Conservation (phyloP, 2,113 vertebrate species). For the Pedetes capensis region DNA sequence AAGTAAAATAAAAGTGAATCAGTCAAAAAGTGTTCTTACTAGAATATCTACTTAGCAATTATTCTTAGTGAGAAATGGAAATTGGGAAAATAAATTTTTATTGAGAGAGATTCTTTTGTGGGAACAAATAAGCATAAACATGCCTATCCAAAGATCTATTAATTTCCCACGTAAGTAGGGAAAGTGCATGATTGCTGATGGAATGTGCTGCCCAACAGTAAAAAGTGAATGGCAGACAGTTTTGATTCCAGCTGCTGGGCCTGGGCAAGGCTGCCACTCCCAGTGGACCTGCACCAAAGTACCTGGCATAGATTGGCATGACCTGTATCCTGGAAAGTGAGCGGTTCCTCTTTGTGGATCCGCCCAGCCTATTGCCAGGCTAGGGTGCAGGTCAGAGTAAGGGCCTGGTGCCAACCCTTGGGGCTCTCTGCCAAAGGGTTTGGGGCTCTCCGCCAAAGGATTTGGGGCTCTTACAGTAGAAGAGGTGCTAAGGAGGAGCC, state of each 20-base stretch:
- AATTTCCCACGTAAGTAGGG: conserved; percentile 9
- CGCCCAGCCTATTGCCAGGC: neutral
- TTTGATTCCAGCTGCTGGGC: neutral
- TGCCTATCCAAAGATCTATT: neutral
- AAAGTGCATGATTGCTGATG: neutral
- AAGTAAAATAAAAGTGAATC: conserved; percentile 17
- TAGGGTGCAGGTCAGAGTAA: neutral
- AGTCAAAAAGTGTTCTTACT: conserved; percentile 18
- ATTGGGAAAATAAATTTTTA: conserved; percentile 26
- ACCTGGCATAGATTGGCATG: neutral
- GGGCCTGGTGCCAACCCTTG: neutral
- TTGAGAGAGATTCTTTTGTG: neutral
- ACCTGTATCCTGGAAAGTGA: neutral
- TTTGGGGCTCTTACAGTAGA: neutral
- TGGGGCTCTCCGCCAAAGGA: neutral
- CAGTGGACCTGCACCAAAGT: neutral
- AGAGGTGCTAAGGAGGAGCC: neutral
- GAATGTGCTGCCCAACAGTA: neutral
- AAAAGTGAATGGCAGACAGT: neutral
- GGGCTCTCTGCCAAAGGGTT: neutral
- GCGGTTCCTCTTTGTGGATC: neutral
- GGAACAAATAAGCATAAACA: neutral
- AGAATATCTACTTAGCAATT: neutral
- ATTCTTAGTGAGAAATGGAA: neutral
- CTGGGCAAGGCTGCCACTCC: neutral